These are phyloP conservation scores for Tipula lateralis DNA, from an alignment of 2,888 invertebrate genomes.

Conservation along the genomic window DNA sequence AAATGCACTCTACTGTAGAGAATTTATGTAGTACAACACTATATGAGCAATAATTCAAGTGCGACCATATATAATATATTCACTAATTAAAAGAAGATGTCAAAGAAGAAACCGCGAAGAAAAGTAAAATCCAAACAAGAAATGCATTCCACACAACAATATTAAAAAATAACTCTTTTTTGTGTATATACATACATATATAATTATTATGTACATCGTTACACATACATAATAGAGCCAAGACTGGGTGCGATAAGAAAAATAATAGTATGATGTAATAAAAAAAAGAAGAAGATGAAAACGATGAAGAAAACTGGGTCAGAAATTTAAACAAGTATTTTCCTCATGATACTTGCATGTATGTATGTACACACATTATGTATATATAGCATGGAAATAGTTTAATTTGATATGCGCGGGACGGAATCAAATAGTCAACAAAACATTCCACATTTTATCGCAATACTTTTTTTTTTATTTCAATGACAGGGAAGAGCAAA, in stretches of 20 bases:
- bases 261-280: background rate
- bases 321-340: background rate
- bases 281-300: background rate
- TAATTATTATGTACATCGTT: background rate
- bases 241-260: background rate
- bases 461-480: too few species aligned
- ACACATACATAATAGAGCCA: background rate
- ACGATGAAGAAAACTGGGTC: background rate
- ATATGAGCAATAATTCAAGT: too few species aligned
- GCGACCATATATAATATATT: too few species aligned
- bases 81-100: too few species aligned
- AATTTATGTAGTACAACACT: too few species aligned
- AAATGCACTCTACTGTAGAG: background rate
- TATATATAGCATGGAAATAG: background rate
- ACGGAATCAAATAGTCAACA: background rate
- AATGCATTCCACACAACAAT: background rate
- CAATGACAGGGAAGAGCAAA: background rate
- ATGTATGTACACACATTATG: too few species aligned
- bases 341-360: too few species aligned
- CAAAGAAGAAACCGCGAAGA: background rate
- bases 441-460: background rate
- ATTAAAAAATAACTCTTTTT: too few species aligned
- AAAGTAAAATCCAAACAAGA: background rate
- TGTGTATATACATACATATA: too few species aligned
- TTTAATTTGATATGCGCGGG: background rate